phyloP scores from a whole-genome alignment of 2,797 vertebrate genomes.

The Meriones psammophilus region DNA sequence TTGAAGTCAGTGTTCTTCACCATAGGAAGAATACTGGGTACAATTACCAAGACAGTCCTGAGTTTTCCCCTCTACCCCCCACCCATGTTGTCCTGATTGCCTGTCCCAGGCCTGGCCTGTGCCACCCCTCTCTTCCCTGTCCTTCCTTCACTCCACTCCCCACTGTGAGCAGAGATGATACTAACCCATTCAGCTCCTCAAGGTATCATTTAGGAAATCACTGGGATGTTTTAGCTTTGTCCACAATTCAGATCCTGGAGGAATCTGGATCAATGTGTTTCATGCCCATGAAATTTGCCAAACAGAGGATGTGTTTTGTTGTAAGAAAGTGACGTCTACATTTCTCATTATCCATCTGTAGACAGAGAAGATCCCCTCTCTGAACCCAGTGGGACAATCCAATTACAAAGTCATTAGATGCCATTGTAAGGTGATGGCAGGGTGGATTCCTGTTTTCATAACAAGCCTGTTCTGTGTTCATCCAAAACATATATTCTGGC shows the following conservation, averaged over 20 bases:
- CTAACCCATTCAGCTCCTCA: slow-evolving; percentile 55
- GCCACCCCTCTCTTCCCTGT: no score
- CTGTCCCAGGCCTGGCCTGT: no score
- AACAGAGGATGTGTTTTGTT: slow-evolving; percentile 39
- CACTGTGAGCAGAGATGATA: background rate
- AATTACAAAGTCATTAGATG: slow-evolving; percentile 73
- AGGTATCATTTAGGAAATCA: slow-evolving; percentile 41
- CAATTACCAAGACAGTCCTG: slow-evolving; percentile 24
- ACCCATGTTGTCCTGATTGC: no score
- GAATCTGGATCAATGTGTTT: slow-evolving; percentile 34
- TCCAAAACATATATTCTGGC: slow-evolving; percentile 71
- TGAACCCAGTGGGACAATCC: slow-evolving; percentile 65
- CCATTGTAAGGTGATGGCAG: slow-evolving; percentile 54
- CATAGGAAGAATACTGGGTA: background rate
- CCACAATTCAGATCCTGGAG: background rate
- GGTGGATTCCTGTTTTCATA: slow-evolving; percentile 61
- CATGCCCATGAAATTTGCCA: slow-evolving; percentile 47
- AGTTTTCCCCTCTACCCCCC: background rate
- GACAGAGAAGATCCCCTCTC: slow-evolving; percentile 12
- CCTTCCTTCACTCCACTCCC: background rate
- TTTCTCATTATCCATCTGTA: slow-evolving; percentile 32
- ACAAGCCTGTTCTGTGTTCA: slow-evolving; percentile 71
- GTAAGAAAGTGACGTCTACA: background rate
- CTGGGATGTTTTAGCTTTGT: background rate
- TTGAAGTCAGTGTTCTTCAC: background rate